phyloP scores from a whole-genome alignment of 92 coral and sea anemone genomes.

The Meandrina meandrites region DNA sequence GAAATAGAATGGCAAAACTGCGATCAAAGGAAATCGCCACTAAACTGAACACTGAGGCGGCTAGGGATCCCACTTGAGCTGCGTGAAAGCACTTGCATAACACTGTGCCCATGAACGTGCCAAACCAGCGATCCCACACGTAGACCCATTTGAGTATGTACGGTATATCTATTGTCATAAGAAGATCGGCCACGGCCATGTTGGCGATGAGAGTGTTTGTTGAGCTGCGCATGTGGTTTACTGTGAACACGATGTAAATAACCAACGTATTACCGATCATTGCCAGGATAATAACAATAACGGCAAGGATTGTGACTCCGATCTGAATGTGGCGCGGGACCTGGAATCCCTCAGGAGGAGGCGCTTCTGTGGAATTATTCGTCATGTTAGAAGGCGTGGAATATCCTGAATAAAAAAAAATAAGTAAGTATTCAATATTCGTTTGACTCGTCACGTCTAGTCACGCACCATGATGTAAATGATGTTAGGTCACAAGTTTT shows the following conservation, averaged over 20 bases:
- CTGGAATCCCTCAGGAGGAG: too few relatives aligned
- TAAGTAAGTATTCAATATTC: background rate
- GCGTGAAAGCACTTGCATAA: constrained; percentile 72
- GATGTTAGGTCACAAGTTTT: too few relatives aligned
- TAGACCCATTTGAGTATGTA: constrained; percentile 65
- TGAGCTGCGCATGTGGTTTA: constrained; percentile 74
- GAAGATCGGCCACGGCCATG: constrained; percentile 77
- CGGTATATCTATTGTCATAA: constrained; percentile 70
- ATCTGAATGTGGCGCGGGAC: constrained; percentile 43
- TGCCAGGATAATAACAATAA: constrained; percentile 54
- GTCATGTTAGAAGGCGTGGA: constrained; percentile 15
- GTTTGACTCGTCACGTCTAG: too few relatives aligned
- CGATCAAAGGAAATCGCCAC: constrained; percentile 70
- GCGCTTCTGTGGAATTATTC: background rate
- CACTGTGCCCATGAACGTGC: constrained; percentile 62
- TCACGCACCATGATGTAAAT: too few relatives aligned
- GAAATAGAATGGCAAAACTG: constrained; percentile 61
- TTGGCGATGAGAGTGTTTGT: constrained; percentile 76
- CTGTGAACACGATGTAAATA: constrained; percentile 68
- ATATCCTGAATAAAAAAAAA: background rate
- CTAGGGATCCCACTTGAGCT: constrained; percentile 71
- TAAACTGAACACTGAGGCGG: constrained; percentile 68
- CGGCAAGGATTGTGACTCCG: constrained; percentile 58
- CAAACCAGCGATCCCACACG: constrained; percentile 61
- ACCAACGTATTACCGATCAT: constrained; percentile 66